Conservation (phyloP, 2,113 vertebrate species). For the Copsychus sechellarum region DNA sequence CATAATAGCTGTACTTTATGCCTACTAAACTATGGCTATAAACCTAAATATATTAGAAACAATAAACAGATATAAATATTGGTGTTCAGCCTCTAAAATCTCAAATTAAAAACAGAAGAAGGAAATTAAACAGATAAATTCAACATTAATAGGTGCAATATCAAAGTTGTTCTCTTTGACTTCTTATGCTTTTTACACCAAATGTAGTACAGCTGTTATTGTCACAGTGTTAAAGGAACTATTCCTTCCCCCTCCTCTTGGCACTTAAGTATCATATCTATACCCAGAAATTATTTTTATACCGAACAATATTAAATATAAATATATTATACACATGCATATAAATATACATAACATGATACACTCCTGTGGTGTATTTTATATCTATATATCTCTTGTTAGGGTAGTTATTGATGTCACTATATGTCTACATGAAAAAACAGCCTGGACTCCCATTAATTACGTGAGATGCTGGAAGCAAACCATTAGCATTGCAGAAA, state of each 20-base stretch:
- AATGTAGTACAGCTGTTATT: neutral
- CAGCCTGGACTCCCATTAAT: neutral
- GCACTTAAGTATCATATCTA: neutral
- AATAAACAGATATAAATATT: neutral
- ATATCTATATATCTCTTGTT: neutral
- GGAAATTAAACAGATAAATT: slow-evolving; percentile 5
- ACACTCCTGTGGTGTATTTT: neutral
- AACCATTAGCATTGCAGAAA: neutral
- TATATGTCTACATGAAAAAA: neutral
- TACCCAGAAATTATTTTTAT: neutral
- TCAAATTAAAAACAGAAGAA: neutral
- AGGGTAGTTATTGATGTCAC: neutral
- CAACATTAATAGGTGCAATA: neutral
- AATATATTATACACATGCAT: neutral
- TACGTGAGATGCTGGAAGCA: neutral
- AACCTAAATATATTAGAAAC: neutral
- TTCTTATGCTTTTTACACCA: neutral
- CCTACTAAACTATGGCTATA: neutral
- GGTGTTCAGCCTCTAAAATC: neutral
- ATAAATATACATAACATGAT: neutral
- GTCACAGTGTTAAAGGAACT: neutral
- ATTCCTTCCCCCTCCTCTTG: neutral
- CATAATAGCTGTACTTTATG: neutral
- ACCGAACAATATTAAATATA: neutral
- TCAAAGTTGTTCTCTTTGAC: neutral